These are phyloP conservation scores for Holacanthella duospinosa DNA, from an alignment of 2,888 invertebrate genomes.

Conservation along the genomic window DNA sequence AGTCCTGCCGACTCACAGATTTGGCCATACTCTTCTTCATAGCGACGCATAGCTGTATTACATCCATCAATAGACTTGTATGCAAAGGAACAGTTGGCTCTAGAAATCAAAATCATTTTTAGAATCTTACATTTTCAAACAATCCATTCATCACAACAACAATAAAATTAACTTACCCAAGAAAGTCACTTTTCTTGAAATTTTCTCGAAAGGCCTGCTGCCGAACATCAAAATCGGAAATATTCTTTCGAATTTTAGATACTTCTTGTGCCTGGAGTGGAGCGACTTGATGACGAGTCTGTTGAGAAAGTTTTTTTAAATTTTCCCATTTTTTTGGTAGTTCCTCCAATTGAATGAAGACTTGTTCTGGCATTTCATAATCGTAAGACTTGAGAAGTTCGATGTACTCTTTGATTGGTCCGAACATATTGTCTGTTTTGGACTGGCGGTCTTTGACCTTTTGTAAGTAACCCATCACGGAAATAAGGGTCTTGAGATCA, in stretches of 20 bases:
- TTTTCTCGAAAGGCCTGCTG: slow-evolving; percentile 77
- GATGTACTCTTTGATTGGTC: slow-evolving; percentile 83
- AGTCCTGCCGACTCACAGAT: slow-evolving; percentile 82
- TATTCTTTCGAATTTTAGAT: slow-evolving; percentile 74
- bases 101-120: too few species aligned
- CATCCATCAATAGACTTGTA: slow-evolving; percentile 67
- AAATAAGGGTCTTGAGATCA: slow-evolving; percentile 76
- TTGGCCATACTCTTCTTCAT: slow-evolving; percentile 75
- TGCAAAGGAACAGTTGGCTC: slow-evolving; percentile 61
- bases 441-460: slow-evolving; percentile 81
- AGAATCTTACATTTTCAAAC: too few species aligned
- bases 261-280: slow-evolving; percentile 91
- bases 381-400: slow-evolving; percentile 86
- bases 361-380: slow-evolving; percentile 92
- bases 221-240: slow-evolving; percentile 70
- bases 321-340: slow-evolving; percentile 92
- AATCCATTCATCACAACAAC: too few species aligned
- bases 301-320: slow-evolving; percentile 80
- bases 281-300: slow-evolving; percentile 87
- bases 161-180: slow-evolving; percentile 41
- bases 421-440: slow-evolving; percentile 89
- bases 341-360: slow-evolving; percentile 80
- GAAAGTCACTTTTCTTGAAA: slow-evolving; percentile 53
- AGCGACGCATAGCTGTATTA: slow-evolving; percentile 61
- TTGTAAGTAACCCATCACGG: slow-evolving; percentile 85